Conservation (phyloP, 2,888 invertebrate species). For the Leptinotarsa haldemani region DNA sequence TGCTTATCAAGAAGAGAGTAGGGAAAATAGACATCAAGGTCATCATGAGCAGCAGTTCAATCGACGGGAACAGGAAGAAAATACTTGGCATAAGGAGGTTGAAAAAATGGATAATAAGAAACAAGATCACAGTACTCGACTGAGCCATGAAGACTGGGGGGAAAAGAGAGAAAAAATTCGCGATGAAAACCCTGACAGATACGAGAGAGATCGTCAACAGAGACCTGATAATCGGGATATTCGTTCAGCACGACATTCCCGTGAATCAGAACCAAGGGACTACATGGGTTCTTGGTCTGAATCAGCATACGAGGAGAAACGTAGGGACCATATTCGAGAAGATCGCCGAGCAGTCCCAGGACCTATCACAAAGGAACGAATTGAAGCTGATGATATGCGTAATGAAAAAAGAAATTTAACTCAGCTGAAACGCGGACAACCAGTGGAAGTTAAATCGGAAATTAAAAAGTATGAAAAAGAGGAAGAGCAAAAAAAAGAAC, state of each 20-base stretch:
- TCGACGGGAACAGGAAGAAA: slow-evolving; percentile 51
- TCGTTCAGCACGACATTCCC: slow-evolving; percentile 68
- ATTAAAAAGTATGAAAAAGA: slow-evolving; percentile 35
- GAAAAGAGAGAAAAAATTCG: slow-evolving; percentile 54
- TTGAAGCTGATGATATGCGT: slow-evolving; percentile 71
- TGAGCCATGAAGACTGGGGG: slow-evolving; percentile 55
- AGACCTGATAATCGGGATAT: slow-evolving; percentile 72
- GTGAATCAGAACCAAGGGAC: slow-evolving; percentile 66
- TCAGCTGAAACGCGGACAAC: slow-evolving; percentile 67
- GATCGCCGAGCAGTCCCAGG: slow-evolving; percentile 69
- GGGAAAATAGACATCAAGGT: slow-evolving; percentile 56
- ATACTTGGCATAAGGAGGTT: slow-evolving; percentile 44
- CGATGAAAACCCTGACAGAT: slow-evolving; percentile 56
- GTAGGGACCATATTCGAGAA: slow-evolving; percentile 57
- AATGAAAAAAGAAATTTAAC: slow-evolving; percentile 68
- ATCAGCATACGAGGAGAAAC: slow-evolving; percentile 61
- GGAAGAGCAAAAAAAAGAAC: slow-evolving; percentile 33
- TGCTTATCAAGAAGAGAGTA: slow-evolving; percentile 23
- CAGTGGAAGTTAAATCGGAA: slow-evolving; percentile 58
- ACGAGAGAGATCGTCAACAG: slow-evolving; percentile 67
- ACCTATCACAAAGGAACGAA: slow-evolving; percentile 72
- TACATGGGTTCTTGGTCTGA: slow-evolving; percentile 67
- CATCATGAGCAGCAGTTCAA: slow-evolving; percentile 59
- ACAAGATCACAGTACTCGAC: background rate
- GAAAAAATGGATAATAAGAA: slow-evolving; percentile 33